phyloP scores from a whole-genome alignment of 1,140 invertebrate genomes.

The Aphaenogaster ashmeadi region DNA sequence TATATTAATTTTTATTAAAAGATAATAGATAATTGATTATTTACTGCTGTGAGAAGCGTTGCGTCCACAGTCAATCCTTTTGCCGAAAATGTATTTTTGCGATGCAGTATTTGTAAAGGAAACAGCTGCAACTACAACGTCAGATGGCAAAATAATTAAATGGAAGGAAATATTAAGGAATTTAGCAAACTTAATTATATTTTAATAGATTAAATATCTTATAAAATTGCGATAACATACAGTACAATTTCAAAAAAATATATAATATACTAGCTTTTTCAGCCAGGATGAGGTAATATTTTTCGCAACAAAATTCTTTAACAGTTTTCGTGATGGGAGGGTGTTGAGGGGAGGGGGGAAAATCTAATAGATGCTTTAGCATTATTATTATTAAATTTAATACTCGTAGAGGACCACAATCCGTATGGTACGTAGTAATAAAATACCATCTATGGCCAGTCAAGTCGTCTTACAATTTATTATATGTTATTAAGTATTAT shows the following conservation, averaged over 20 bases:
- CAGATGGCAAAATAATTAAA: not conserved
- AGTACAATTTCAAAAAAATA: not conserved
- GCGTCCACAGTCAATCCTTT: too few species aligned
- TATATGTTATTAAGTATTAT: not conserved
- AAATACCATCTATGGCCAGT: too few species aligned
- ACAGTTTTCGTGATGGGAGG: too few species aligned
- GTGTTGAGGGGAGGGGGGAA: too few species aligned
- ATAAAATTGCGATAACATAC: not conserved
- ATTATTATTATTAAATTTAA: too few species aligned
- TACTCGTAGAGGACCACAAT: too few species aligned
- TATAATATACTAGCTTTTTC: not conserved
- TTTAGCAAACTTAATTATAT: too few species aligned
- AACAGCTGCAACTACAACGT: constrained; percentile 61
- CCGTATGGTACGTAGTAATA: too few species aligned
- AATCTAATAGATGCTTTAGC: too few species aligned
- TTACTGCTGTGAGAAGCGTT: not conserved
- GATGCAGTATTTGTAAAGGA: not conserved
- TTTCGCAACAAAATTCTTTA: too few species aligned
- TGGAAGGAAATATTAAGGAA: not conserved
- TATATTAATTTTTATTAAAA: not conserved
- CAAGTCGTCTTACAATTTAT: too few species aligned
- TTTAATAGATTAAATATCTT: not conserved
- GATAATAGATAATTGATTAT: not conserved
- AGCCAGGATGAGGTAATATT: too few species aligned
- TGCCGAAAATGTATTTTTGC: not conserved